A percentile compares a stretch with the other conserved stretches of the same genome.
Conservation (phyloP, 2,888 invertebrate species). For the Macrophya annulata region DNA sequence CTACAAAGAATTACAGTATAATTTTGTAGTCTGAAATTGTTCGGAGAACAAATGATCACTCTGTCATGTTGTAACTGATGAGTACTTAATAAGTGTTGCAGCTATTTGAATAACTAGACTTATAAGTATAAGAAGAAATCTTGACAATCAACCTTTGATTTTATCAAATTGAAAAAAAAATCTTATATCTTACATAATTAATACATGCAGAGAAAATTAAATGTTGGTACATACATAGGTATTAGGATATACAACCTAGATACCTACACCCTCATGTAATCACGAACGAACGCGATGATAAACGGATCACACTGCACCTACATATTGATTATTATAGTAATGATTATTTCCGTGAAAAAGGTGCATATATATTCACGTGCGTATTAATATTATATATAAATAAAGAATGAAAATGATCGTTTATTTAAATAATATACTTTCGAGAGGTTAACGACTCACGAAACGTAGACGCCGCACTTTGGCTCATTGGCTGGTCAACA, state of each 20-base stretch:
- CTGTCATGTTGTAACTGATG: too few species aligned
- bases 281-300: background rate
- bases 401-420: background rate
- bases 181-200: too few species aligned
- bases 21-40: background rate
- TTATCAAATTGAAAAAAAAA: too few species aligned
- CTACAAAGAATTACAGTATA: too few species aligned
- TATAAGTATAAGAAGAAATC: too few species aligned
- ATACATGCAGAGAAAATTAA: too few species aligned
- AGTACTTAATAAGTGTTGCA: too few species aligned
- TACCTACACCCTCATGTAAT: background rate
- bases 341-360: background rate
- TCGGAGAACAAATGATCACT: background rate
- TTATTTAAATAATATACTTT: slow-evolving; percentile 4
- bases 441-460: slow-evolving; percentile 30
- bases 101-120: too few species aligned
- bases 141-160: too few species aligned
- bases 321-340: background rate
- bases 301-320: background rate
- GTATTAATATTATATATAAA: background rate
- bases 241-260: too few species aligned
- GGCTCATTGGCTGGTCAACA: slow-evolving; percentile 31
- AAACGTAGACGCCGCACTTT: slow-evolving; percentile 6
- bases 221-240: too few species aligned
- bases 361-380: background rate